Evolutionary conservation across 2,888 invertebrate species (phyloP).

Genomic region (Pandemis corylana): DNA sequence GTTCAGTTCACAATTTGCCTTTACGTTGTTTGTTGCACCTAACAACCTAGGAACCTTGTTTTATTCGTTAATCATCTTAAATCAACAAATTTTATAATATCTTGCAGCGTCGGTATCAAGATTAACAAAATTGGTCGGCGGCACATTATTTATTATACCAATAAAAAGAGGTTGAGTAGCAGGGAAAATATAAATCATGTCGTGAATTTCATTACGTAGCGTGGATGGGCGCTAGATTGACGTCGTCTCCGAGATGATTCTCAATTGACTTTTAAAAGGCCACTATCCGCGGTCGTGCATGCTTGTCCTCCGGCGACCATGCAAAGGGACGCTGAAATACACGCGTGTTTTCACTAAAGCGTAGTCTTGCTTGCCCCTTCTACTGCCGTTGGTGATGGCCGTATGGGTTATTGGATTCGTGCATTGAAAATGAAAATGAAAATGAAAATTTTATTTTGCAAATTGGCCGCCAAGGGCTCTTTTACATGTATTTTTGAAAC

Average conservation of each 20-base stretch:
- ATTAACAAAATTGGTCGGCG: constrained; percentile 9
- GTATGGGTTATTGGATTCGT: no score
- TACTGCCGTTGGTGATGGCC: no score
- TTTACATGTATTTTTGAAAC: no score
- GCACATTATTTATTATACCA: constrained; percentile 10
- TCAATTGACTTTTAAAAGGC: constrained; percentile 1
- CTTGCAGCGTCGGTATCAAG: not conserved
- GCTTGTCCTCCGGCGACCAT: not conserved
- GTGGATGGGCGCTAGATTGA: constrained; percentile 4
- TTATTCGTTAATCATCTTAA: not conserved
- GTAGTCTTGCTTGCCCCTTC: not conserved
- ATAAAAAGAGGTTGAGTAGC: constrained; percentile 15
- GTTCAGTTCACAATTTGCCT: not conserved
- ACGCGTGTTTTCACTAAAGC: not conserved
- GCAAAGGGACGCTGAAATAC: not conserved
- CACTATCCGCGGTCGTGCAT: constrained; percentile 9
- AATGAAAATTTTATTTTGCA: no score
- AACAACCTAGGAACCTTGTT: no score
- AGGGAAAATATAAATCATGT: constrained; percentile 15
- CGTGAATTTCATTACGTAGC: constrained; percentile 18
- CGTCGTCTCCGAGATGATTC: constrained; percentile 3
- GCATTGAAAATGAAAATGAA: no score
- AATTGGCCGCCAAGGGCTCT: no score
- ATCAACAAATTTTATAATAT: not conserved
- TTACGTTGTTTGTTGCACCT: not conserved